These are phyloP conservation scores for Charadrius vociferus DNA, from an alignment of 2,113 vertebrate genomes.

Conservation along the genomic window DNA sequence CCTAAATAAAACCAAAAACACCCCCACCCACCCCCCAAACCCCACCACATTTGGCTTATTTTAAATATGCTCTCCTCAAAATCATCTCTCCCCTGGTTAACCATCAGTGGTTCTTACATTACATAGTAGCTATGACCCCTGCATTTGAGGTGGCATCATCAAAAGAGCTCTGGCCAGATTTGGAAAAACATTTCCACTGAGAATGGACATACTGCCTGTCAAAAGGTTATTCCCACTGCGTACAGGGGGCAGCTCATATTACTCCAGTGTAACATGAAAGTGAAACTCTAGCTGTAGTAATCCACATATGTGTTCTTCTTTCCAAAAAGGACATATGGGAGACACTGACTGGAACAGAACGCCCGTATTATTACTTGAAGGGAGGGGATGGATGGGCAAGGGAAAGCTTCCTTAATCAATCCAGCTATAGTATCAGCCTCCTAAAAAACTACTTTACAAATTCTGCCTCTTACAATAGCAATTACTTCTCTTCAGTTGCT, in stretches of 20 bases:
- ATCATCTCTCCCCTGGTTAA: conserved; percentile 58
- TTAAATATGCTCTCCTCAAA: conserved; percentile 32
- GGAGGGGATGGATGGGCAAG: background rate
- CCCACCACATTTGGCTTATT: conserved; percentile 24
- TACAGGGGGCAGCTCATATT: conserved; percentile 84
- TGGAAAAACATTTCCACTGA: conserved; percentile 95
- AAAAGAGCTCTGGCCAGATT: conserved; percentile 87
- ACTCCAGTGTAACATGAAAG: conserved; percentile 90
- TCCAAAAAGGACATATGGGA: conserved; percentile 81
- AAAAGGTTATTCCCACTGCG: conserved; percentile 91
- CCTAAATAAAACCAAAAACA: background rate
- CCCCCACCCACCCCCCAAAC: background rate
- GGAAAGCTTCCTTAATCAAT: conserved; percentile 66
- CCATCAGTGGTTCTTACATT: conserved; percentile 63
- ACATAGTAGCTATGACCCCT: conserved; percentile 85
- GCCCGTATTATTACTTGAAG: conserved; percentile 71
- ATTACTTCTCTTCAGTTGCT: conserved; percentile 58
- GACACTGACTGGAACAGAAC: conserved; percentile 67
- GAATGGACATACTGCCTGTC: conserved; percentile 90
- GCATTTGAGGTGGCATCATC: conserved; percentile 82
- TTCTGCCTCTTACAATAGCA: conserved; percentile 40
- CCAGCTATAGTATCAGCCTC: conserved; percentile 22
- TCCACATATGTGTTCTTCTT: conserved; percentile 87
- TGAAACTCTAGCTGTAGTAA: conserved; percentile 77
- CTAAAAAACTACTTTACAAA: conserved; percentile 39